Base-by-base conservation (phyloP, 2,888 invertebrate species). In the Lissocephala sabroskyi region DNA sequence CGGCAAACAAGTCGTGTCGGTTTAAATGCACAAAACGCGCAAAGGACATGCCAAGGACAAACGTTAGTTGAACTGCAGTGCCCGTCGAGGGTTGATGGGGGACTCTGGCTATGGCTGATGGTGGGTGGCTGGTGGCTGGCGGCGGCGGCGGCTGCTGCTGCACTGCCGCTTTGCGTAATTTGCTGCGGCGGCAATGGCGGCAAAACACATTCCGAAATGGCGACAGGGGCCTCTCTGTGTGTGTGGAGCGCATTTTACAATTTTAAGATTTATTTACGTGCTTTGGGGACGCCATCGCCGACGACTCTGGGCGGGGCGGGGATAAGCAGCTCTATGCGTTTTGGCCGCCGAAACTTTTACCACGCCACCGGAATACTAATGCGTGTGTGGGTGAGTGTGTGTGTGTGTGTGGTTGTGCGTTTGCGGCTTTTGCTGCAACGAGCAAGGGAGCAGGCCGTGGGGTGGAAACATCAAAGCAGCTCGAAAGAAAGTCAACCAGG, bases 41-140 rank as follows among this genome's bases (percentile, higher is more conserved):
- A 71, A 76, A 71, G 71, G 71, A 71, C 73, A 74, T 74, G 61
- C 76, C 77, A 74, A 77, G 77, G 75, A 77, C 77, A 74, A 74
- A 70, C 75, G 73, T 74, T 70, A 71, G 71, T 73, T 77, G 73
- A 73, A 77, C 77, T 59, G 47, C 32, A 37, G 42, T 41, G 18
- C 35, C 6, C 9, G 40, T 9, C 4, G 16, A 23, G n/a, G 14
- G 11, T 29, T 33, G 35, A 35, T 6, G 35, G 19, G 30, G 10
- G 11, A 30, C n/a, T 30, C 9, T 9, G 33, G 7, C 17, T n/a
- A 26, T 1, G 11, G 14, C 13, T 2, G 16, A 23, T 11, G 32
- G 4, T 3, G 13, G 9, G 3, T 5, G 0, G 2, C 18, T n/a
- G 7, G n/a, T n/a, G 3, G 30, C 13, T 23, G 6, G 11, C 2